phyloP scores from a whole-genome alignment of 2,797 vertebrate genomes.

The Bovichtus variegatus region DNA sequence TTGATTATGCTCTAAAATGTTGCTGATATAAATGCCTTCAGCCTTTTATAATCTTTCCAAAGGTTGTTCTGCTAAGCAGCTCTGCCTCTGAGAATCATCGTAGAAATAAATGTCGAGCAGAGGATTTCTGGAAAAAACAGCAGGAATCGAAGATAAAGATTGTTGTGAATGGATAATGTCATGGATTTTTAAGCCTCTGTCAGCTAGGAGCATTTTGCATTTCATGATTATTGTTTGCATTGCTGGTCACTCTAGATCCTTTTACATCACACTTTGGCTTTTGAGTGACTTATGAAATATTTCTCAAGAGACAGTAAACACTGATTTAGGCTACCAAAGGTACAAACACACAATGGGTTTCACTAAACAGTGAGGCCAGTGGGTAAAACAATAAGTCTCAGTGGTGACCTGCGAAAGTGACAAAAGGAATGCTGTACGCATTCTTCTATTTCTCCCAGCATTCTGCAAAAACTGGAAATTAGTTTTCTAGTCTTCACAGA shows the following conservation, averaged over 20 bases:
- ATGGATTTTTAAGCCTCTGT: not conserved
- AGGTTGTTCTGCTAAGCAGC: not conserved
- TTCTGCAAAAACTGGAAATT: conserved; percentile 65
- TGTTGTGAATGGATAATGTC: not conserved
- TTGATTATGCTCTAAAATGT: too few species aligned
- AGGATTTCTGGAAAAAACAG: not conserved
- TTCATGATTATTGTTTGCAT: conserved; percentile 10
- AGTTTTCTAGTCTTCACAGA: conserved; percentile 25
- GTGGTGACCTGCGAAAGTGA: conserved; percentile 15
- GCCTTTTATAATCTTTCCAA: not conserved
- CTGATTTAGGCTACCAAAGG: conserved; percentile 12
- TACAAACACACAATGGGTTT: conserved; percentile 14
- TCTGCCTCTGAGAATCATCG: not conserved
- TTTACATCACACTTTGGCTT: not conserved
- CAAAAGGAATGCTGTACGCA: conserved; percentile 34
- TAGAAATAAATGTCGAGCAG: not conserved
- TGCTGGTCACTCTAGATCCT: not conserved
- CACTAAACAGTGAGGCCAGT: conserved; percentile 27
- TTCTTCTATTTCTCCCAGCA: conserved; percentile 24
- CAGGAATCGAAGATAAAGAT: not conserved
- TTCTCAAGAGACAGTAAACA: conserved; percentile 26
- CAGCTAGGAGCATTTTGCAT: not conserved
- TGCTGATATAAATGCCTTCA: not conserved
- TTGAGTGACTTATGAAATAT: not conserved
- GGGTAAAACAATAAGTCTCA: conserved; percentile 38